These are phyloP conservation scores for Aphidius colemani DNA, from an alignment of 2,888 invertebrate species.

Conservation along the genomic window DNA sequence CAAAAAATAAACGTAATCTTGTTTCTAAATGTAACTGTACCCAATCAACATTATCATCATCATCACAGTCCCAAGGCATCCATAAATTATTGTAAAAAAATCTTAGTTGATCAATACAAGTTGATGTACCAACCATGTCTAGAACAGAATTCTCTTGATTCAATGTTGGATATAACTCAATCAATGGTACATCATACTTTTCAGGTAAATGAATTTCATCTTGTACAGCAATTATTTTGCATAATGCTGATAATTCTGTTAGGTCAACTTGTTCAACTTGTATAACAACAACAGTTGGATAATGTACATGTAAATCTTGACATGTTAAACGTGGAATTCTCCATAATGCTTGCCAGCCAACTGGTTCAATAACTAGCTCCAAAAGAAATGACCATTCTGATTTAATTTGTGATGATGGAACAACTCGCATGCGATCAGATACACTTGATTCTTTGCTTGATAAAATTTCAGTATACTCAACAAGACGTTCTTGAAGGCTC, in stretches of 20 bases:
- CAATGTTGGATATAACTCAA: conserved; percentile 69
- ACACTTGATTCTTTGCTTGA: conserved; percentile 50
- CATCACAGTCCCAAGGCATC: conserved; percentile 75
- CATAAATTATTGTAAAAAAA: conserved; percentile 71
- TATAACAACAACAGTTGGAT: conserved; percentile 69
- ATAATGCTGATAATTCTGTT: conserved; percentile 63
- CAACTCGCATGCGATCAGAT: conserved; percentile 29
- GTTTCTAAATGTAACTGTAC: conserved; percentile 63
- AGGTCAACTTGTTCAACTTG: conserved; percentile 66
- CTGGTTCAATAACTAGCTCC: conserved; percentile 68
- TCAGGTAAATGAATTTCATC: conserved; percentile 69
- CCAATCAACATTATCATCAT: conserved; percentile 68
- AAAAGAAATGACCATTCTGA: conserved; percentile 65
- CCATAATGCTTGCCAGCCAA: conserved; percentile 75
- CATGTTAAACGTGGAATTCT: conserved; percentile 70
- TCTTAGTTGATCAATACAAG: conserved; percentile 69
- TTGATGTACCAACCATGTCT: conserved; percentile 67
- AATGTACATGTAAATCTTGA: conserved; percentile 68
- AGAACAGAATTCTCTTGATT: conserved; percentile 66
- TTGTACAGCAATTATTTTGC: conserved; percentile 69
- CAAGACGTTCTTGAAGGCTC: conserved; percentile 63
- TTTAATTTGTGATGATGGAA: conserved; percentile 62
- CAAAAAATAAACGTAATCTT: conserved; percentile 65
- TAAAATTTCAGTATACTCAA: conserved; percentile 64
- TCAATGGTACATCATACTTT: conserved; percentile 65